phyloP scores from a whole-genome alignment of 2,113 vertebrate species.

The Agapornis roseicollis region DNA sequence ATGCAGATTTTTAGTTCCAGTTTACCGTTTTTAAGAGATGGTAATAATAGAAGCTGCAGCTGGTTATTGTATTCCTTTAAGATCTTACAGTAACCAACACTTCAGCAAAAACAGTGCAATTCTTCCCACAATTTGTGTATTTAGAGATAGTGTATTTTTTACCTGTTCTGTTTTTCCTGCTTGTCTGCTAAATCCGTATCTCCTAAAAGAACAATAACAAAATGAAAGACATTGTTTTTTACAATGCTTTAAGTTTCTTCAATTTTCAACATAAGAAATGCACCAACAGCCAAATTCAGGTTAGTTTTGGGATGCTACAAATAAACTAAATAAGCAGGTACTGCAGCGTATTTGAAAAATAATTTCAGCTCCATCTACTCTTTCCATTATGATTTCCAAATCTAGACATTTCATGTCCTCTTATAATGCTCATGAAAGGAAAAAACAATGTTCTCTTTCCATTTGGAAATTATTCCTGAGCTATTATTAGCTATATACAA shows the following conservation, averaged over 20 bases:
- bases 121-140: background rate
- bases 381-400: background rate
- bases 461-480: background rate
- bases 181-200: slow-evolving; percentile 89
- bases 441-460: background rate
- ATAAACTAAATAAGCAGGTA: background rate
- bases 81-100: background rate
- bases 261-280: background rate
- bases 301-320: background rate
- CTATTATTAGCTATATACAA: background rate
- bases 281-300: background rate
- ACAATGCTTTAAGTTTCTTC: background rate
- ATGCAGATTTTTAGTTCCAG: background rate
- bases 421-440: background rate
- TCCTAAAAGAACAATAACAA: slow-evolving; percentile 68
- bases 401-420: background rate
- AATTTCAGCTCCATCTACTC: background rate
- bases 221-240: background rate
- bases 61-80: background rate
- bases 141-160: slow-evolving; percentile 14
- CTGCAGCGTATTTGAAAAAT: background rate
- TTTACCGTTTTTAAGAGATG: background rate
- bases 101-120: background rate
- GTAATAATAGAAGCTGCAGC: background rate
- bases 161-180: slow-evolving; percentile 84